Evolutionary conservation across 2,113 vertebrate species (phyloP).

Genomic region (Fukomys damarensis): DNA sequence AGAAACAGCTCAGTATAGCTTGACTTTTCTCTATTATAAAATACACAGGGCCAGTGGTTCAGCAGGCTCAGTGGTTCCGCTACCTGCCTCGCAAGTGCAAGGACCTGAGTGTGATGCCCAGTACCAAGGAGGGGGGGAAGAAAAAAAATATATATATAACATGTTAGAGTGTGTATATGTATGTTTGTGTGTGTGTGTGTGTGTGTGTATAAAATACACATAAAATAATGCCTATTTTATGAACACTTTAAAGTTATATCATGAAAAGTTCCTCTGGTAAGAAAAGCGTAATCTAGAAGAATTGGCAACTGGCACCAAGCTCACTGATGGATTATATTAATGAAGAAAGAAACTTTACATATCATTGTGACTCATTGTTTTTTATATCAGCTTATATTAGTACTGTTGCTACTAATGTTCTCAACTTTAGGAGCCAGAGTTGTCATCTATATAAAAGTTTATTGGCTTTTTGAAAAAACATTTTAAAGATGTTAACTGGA

Average conservation of each 20-base stretch:
- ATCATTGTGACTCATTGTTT: neutral
- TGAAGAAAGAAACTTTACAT: neutral
- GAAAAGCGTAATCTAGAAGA: neutral
- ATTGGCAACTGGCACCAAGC: neutral
- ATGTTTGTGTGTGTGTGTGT: too few relatives aligned
- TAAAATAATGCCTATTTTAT: neutral
- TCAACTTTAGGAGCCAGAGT: neutral
- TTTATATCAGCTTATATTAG: neutral
- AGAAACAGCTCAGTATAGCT: neutral
- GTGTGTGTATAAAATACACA: neutral
- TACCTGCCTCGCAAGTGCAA: too few relatives aligned
- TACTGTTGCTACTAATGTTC: neutral
- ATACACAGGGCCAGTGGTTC: too few relatives aligned
- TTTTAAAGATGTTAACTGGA: conserved; percentile 10
- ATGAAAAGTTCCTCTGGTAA: neutral
- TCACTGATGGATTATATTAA: neutral
- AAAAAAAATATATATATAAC: too few relatives aligned
- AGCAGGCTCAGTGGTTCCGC: too few relatives aligned
- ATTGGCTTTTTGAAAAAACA: conserved; percentile 23
- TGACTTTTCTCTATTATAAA: conserved; percentile 14
- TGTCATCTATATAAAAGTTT: neutral
- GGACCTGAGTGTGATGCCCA: too few relatives aligned
- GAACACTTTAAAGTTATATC: neutral
- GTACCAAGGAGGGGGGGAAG: too few relatives aligned
- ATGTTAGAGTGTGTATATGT: too few relatives aligned